phyloP scores from a whole-genome alignment of 2,113 vertebrate genomes.

The Nannospalax galili region DNA sequence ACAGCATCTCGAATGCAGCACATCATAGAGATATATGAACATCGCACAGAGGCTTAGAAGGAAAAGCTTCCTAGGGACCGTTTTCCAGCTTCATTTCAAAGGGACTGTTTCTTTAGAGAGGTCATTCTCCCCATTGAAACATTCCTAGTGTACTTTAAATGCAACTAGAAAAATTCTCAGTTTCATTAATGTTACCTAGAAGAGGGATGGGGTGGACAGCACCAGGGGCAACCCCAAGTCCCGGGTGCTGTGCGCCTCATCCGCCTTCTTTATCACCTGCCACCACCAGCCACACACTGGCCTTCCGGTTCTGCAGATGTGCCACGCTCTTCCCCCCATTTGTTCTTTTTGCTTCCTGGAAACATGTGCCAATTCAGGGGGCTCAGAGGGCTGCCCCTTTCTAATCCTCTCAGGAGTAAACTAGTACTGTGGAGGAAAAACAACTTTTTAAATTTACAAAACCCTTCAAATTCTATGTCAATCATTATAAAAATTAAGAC shows the following conservation, averaged over 20 bases:
- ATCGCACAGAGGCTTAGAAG: background rate
- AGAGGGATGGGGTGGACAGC: too few species aligned
- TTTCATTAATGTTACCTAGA: background rate
- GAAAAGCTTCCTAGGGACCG: too few species aligned
- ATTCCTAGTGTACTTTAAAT: background rate
- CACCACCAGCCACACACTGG: background rate
- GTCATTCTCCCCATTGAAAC: background rate
- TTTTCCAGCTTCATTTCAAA: rapidly evolving
- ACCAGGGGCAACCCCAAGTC: too few species aligned
- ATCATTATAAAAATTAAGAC: background rate
- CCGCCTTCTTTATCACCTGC: background rate
- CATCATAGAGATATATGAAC: background rate
- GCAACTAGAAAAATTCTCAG: background rate
- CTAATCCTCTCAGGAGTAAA: background rate
- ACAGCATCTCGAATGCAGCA: background rate
- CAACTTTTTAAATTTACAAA: background rate
- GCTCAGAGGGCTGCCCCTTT: background rate
- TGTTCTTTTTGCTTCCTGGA: background rate
- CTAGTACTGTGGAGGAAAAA: background rate
- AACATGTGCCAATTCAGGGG: background rate
- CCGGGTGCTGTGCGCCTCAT: background rate
- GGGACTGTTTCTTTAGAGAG: too few species aligned
- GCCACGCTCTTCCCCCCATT: background rate
- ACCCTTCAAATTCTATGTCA: background rate
- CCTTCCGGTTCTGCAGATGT: background rate